Evolutionary conservation across 2,113 vertebrate genomes (phyloP).

Genomic region (Orientallactaga bullata): DNA sequence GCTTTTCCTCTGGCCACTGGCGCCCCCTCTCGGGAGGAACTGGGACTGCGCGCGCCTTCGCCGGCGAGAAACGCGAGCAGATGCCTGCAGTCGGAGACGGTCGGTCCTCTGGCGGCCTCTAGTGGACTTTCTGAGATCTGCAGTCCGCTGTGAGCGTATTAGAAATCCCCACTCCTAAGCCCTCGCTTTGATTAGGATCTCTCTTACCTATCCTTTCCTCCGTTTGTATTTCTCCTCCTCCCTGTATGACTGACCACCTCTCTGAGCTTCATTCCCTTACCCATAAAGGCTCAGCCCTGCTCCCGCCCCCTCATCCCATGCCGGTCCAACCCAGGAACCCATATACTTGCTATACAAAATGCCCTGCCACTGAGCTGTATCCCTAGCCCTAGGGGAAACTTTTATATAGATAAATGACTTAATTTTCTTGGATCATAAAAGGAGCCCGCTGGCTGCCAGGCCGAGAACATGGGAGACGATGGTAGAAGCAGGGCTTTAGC

Average conservation of each 20-base stretch:
- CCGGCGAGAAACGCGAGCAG: neutral
- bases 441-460: too few species aligned
- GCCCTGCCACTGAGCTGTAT: too few species aligned
- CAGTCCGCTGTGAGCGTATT: neutral
- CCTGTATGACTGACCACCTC: neutral
- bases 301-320: neutral
- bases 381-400: too few species aligned
- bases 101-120: conserved; percentile 43
- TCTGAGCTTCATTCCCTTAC: neutral
- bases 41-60: neutral
- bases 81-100: fast-evolving
- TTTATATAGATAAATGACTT: too few species aligned
- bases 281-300: neutral
- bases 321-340: too few species aligned
- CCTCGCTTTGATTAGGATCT: neutral
- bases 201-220: neutral
- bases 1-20: neutral
- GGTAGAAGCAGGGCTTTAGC: too few species aligned
- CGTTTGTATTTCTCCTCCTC: neutral
- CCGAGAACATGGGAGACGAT: too few species aligned
- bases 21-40: conserved; percentile 10
- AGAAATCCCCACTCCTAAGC: neutral
- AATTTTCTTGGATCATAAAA: too few species aligned
- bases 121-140: neutral
- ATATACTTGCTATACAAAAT: too few species aligned